Base-by-base conservation (phyloP, 2,113 vertebrate species). In the Pteruthius melanotis region DNA sequence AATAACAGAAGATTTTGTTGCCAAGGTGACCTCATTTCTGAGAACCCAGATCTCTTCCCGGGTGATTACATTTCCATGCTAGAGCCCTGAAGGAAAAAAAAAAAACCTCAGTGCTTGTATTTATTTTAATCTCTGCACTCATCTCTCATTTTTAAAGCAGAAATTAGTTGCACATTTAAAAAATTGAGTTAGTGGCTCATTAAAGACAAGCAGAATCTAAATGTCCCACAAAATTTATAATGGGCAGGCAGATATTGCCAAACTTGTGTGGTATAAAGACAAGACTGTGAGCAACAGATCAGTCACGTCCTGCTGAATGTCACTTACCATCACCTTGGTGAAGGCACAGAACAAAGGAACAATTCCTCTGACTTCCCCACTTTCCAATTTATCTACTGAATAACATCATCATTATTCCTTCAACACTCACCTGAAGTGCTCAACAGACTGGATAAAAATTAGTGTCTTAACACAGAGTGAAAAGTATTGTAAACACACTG, bases 1-100 rank as follows among this genome's bases (percentile, higher is more conserved):
- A 94, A 81, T 77, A 93, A 72, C 8, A 93, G 47, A 76, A 83
- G 68, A 94, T 83, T 90, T 81, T 89, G 93, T 94, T 94, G 86
- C 94, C 93, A 95, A 97, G 95, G 95, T 95, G 95, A 97, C 79
- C 89, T 92, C 56, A 61, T 83, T 95, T 95, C 79, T 90, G 60
- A 93, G 89, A 96, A 47, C 30, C 47, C 35, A 92, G 86, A 78
- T 80, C 64, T 74, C 72, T 78, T 96, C 56, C 83, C 44, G 10
- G 37, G 47, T 86, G 86, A 94, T 93, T 94, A 74, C 56, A 90
- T 81, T 87, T 89, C 83, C 64, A 70, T 63, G 83, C 64, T 75
- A 81, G 37, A 90, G 81, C 19, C 47, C 76, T 66, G 64, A 94
- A 89, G 76, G 68, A 18, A 49, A 85, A 81, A 85, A n/a, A 80